Percentiles rank a stretch among this genome's conserved stretches.
These are phyloP conservation scores for Diogma glabrata DNA, from an alignment of 2,888 invertebrate species.

Conservation along the genomic window DNA sequence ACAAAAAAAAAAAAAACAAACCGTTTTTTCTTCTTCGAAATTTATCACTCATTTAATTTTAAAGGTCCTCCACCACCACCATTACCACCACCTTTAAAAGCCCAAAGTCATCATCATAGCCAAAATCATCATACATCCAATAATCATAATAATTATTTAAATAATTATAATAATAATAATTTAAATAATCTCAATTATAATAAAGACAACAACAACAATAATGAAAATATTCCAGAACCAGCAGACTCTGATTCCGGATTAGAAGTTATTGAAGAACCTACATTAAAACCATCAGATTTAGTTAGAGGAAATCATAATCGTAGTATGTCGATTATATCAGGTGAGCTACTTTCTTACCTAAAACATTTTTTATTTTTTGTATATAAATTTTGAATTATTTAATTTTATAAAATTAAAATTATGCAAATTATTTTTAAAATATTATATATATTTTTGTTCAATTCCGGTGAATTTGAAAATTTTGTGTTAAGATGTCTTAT, in stretches of 20 bases:
- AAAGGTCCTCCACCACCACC: slow-evolving; percentile 58
- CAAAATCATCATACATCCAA: slow-evolving; percentile 13
- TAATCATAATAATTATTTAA: slow-evolving; percentile 17
- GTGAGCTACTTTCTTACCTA: slow-evolving; percentile 29
- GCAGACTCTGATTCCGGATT: slow-evolving; percentile 37
- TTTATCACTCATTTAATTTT: too few species aligned
- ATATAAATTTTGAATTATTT: background rate
- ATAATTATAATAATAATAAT: slow-evolving; percentile 19
- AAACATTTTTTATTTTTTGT: slow-evolving; percentile 15
- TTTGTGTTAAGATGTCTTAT: too few species aligned
- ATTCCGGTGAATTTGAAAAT: too few species aligned
- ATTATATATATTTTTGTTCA: too few species aligned
- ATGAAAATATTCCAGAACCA: slow-evolving; percentile 16
- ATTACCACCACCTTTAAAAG: slow-evolving; percentile 47
- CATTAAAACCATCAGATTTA: slow-evolving; percentile 52
- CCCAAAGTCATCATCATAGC: slow-evolving; percentile 30
- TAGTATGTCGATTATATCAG: slow-evolving; percentile 43
- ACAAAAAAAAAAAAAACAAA: too few species aligned
- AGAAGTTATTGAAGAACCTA: slow-evolving; percentile 55
- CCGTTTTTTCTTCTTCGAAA: too few species aligned
- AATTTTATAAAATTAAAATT: background rate
- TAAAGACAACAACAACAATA: slow-evolving; percentile 11
- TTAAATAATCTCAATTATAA: slow-evolving; percentile 8
- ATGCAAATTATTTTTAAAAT: background rate
- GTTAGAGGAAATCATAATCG: slow-evolving; percentile 45